Percentiles rank a stretch among this genome's conserved stretches.
Evolutionary conservation across 92 coral and sea anemone species (phyloP).

Genomic region (Ricordea florida): DNA sequence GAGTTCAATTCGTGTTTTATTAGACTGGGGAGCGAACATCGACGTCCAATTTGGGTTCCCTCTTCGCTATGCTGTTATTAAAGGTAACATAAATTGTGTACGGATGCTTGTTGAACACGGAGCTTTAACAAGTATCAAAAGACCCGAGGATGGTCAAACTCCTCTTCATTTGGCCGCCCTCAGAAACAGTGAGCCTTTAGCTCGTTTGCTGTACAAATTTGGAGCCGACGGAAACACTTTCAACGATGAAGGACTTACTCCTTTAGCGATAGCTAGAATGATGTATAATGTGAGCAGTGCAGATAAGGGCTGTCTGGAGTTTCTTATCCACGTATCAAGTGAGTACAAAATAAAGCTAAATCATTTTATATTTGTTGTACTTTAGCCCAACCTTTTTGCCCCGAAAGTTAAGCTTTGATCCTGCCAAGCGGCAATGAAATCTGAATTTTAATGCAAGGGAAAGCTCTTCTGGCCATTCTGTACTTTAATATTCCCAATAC

Average conservation of each 20-base stretch:
- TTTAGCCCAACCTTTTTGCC: too few species aligned
- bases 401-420: too few species aligned
- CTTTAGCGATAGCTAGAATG: conserved; percentile 83
- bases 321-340: conserved; percentile 73
- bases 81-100: conserved; percentile 81
- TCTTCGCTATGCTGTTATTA: conserved; percentile 85
- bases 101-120: conserved; percentile 82
- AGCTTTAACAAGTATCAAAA: conserved; percentile 69
- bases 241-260: conserved; percentile 85
- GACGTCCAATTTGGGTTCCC: conserved; percentile 90
- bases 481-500: too few species aligned
- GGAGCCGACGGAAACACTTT: conserved; percentile 86
- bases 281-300: conserved; percentile 67
- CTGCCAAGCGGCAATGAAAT: too few species aligned
- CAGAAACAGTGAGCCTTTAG: conserved; percentile 81
- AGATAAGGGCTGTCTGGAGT: conserved; percentile 73
- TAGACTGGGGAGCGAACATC: conserved; percentile 81
- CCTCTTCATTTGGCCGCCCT: conserved; percentile 82
- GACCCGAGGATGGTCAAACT: conserved; percentile 88
- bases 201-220: conserved; percentile 70
- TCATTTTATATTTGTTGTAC: too few species aligned
- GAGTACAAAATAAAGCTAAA: conserved; percentile 35
- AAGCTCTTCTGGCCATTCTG: too few species aligned
- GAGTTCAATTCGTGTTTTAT: conserved; percentile 73
- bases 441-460: too few species aligned